Evolutionary conservation across 2,797 vertebrate species (phyloP).

Genomic region (Peromyscus aztecus): DNA sequence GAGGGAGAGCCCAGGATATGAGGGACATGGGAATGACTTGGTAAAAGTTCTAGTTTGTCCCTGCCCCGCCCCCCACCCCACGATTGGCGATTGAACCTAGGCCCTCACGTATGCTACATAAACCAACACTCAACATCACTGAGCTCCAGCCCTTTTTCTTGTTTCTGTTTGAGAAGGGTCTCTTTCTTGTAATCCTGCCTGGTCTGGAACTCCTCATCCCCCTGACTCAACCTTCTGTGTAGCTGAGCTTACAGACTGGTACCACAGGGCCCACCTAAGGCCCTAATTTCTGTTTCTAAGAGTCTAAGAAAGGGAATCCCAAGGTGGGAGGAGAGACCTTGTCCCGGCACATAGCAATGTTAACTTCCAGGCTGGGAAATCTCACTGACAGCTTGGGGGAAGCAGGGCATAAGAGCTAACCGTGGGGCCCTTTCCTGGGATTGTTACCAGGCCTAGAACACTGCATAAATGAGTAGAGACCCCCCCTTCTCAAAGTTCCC

Average conservation of each 20-base stretch:
- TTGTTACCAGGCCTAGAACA: neutral
- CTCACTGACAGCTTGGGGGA: neutral
- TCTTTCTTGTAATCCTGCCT: neutral
- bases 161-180: neutral
- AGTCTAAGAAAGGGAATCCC: conserved; percentile 1
- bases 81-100: neutral
- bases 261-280: neutral
- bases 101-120: neutral
- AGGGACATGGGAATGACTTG: neutral
- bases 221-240: neutral
- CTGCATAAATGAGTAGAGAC: neutral
- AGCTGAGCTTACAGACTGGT: neutral
- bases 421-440: neutral
- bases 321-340: neutral
- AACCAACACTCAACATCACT: neutral
- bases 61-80: neutral
- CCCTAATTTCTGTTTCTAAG: neutral
- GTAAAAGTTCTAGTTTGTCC: neutral
- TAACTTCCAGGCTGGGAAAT: neutral
- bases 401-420: conserved; percentile 1
- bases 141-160: neutral
- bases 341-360: neutral
- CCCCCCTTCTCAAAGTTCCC: neutral
- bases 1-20: neutral
- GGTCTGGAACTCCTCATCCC: neutral